These are phyloP conservation scores for Anguilla obscura DNA, from an alignment of 2,797 vertebrate species.

Conservation along the genomic window DNA sequence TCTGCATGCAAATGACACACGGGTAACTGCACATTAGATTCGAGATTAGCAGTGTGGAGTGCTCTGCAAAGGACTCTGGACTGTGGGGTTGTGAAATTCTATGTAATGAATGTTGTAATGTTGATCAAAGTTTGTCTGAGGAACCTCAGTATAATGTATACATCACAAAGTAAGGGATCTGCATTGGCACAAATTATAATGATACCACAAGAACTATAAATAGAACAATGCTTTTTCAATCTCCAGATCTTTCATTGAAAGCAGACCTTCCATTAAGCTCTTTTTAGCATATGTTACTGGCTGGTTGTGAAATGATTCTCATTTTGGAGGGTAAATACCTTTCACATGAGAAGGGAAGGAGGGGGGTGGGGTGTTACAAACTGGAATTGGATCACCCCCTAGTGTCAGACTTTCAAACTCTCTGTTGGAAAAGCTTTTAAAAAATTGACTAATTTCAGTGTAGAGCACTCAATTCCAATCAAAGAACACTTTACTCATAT, in stretches of 20 bases:
- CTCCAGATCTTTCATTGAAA: neutral
- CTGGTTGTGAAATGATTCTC: neutral
- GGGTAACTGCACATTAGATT: neutral
- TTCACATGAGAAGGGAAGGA: neutral
- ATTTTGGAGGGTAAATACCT: neutral
- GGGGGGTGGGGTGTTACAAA: neutral
- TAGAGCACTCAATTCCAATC: neutral
- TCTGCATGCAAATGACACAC: neutral
- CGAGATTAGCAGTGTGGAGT: neutral
- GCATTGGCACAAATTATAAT: neutral
- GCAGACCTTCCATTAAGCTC: neutral
- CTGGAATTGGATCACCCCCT: slow-evolving; percentile 44
- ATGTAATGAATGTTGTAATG: neutral
- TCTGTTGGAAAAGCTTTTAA: neutral
- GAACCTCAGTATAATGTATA: neutral
- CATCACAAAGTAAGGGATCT: neutral
- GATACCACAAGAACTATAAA: neutral
- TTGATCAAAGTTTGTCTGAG: neutral
- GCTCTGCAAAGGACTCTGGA: slow-evolving; percentile 2
- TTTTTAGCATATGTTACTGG: neutral
- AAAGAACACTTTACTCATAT: neutral
- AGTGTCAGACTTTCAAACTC: slow-evolving; percentile 38
- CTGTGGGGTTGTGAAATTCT: neutral
- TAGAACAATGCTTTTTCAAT: neutral
- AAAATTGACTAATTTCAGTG: neutral